phyloP scores from a whole-genome alignment of 2,888 invertebrate species.

The Congeria kusceri region DNA sequence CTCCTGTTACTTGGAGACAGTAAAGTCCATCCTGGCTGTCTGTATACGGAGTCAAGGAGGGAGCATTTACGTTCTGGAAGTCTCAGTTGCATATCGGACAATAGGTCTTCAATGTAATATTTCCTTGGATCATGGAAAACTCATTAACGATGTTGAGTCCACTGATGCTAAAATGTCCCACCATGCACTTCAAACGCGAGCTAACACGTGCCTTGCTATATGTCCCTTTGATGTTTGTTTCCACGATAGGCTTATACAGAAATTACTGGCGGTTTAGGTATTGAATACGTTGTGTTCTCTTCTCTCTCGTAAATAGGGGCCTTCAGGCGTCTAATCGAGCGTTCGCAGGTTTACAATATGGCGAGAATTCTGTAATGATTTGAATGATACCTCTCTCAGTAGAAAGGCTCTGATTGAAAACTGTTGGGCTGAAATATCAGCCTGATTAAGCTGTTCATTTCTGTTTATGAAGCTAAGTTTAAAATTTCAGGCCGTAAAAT shows the following conservation, averaged over 20 bases:
- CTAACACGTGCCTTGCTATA: constrained; percentile 29
- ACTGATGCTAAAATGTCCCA: constrained; percentile 33
- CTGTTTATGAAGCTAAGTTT: no score
- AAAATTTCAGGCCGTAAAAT: no score
- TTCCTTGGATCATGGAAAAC: constrained; percentile 34
- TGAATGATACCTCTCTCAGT: no score
- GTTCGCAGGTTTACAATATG: constrained; percentile 7
- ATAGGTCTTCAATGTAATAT: no score
- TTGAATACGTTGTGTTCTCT: constrained; percentile 27
- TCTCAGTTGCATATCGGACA: no score
- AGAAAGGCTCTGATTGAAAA: no score
- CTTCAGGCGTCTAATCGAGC: constrained; percentile 36
- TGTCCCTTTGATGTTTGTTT: constrained; percentile 43
- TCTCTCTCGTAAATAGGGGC: constrained; percentile 37
- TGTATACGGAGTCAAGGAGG: no score
- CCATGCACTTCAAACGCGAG: constrained; percentile 36
- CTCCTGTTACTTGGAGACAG: no score
- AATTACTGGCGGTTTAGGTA: constrained; percentile 43
- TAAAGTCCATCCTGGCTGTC: no score
- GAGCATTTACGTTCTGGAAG: no score
- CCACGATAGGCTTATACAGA: constrained; percentile 38
- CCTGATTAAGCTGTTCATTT: no score
- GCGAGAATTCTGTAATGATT: constrained; percentile 2
- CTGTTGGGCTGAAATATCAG: no score
- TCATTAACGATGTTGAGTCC: constrained; percentile 45